Percentiles rank a stretch among this genome's conserved stretches.
Conservation (phyloP, 2,888 invertebrate genomes). For the Apotomis betuletana region DNA sequence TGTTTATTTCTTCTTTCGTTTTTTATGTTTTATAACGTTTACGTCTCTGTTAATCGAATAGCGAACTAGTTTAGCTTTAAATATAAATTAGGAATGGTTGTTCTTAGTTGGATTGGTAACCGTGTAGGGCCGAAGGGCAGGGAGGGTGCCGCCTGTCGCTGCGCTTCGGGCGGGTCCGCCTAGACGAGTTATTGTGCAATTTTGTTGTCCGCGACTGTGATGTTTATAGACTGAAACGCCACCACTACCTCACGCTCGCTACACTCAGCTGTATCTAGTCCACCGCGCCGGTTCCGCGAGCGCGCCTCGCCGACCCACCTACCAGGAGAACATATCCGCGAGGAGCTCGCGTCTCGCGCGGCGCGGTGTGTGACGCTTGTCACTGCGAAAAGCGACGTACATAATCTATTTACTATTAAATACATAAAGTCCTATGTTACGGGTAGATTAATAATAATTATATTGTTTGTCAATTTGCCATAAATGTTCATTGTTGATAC, state of each 20-base stretch:
- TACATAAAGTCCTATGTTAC: slow-evolving; percentile 67
- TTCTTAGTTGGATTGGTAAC: slow-evolving; percentile 69
- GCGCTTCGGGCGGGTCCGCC: slow-evolving; percentile 65
- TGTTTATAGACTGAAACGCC: slow-evolving; percentile 86
- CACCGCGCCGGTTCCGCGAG: slow-evolving; percentile 64
- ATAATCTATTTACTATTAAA: slow-evolving; percentile 55
- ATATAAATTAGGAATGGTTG: slow-evolving; percentile 59
- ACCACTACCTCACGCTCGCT: slow-evolving; percentile 83
- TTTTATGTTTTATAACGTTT: slow-evolving; percentile 79
- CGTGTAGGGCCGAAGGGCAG: slow-evolving; percentile 65
- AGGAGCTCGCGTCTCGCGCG: slow-evolving; percentile 58
- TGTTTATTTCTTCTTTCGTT: slow-evolving; percentile 76
- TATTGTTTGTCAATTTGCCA: slow-evolving; percentile 74
- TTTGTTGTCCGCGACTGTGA: slow-evolving; percentile 86
- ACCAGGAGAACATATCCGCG: slow-evolving; percentile 27
- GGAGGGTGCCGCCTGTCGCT: slow-evolving; percentile 55
- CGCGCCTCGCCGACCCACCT: slow-evolving; percentile 6
- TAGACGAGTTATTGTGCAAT: slow-evolving; percentile 81
- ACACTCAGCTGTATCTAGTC: slow-evolving; percentile 75
- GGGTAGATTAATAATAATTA: slow-evolving; percentile 67
- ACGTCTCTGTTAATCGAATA: slow-evolving; percentile 79
- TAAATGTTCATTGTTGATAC: slow-evolving; percentile 75
- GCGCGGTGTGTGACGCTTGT: slow-evolving; percentile 65
- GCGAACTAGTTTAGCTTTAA: slow-evolving; percentile 79
- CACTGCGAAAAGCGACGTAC: slow-evolving; percentile 69